phyloP scores from a whole-genome alignment of 2,113 vertebrate species.

The Neolamprologus longior region DNA sequence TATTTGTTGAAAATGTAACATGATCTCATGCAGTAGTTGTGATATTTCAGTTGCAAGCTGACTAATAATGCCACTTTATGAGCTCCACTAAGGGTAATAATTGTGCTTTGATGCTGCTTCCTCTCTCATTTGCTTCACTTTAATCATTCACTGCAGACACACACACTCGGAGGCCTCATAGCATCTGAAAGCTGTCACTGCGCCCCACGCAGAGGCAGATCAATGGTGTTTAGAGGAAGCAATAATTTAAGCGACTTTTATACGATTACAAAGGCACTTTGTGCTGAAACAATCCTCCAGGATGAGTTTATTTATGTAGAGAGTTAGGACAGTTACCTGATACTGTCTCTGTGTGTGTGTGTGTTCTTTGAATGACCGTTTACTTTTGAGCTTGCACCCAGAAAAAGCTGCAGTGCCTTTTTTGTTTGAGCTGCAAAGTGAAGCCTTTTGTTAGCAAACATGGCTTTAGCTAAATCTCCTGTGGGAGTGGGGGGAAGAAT shows the following conservation, averaged over 20 bases:
- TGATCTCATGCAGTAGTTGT: neutral
- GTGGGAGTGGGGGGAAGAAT: neutral
- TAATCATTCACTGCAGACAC: neutral
- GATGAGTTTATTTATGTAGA: neutral
- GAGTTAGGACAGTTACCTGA: neutral
- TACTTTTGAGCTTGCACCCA: neutral
- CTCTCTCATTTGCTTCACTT: neutral
- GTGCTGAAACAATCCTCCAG: neutral
- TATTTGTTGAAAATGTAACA: neutral
- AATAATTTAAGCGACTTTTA: neutral
- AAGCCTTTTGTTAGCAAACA: slow-evolving; percentile 23
- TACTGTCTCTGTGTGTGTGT: neutral
- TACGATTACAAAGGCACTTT: neutral
- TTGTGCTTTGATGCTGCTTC: neutral
- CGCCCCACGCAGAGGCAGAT: neutral
- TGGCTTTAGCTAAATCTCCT: neutral
- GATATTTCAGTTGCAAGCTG: neutral
- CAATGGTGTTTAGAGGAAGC: neutral
- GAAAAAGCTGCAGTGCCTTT: neutral
- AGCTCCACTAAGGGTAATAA: neutral
- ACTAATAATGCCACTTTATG: neutral
- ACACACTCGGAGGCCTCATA: neutral
- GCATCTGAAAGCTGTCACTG: neutral
- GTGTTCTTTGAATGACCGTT: neutral
- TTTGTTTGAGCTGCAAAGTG: slow-evolving; percentile 12